Evolutionary conservation across 2,888 invertebrate species (phyloP).

Genomic region (Chalcis sispes): DNA sequence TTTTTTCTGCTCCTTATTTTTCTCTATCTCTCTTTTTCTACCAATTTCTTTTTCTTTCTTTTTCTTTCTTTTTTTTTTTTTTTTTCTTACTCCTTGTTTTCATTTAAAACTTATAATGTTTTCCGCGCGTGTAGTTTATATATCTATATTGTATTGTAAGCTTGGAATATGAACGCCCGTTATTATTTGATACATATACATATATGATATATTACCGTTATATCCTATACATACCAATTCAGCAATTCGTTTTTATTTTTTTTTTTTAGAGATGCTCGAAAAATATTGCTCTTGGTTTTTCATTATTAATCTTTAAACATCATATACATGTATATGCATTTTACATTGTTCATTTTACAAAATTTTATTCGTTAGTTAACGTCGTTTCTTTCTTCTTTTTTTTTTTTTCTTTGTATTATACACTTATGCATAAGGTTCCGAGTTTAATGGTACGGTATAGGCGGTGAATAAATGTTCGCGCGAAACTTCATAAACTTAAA

Average conservation of each 20-base stretch:
- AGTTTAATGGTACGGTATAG: too few species aligned
- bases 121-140: constrained; percentile 11
- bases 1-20: constrained; percentile 33
- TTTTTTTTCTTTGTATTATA: too few species aligned
- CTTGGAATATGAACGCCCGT: constrained; percentile 10
- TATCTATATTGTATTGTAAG: constrained; percentile 6
- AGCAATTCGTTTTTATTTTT: too few species aligned
- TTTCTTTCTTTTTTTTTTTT: constrained; percentile 30
- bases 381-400: too few species aligned
- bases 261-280: not conserved
- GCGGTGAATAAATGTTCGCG: too few species aligned
- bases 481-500: too few species aligned
- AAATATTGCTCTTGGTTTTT: constrained; percentile 7
- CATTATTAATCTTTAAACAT: constrained; percentile 20
- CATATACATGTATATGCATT: too few species aligned
- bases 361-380: too few species aligned
- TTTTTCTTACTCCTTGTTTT: constrained; percentile 12
- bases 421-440: too few species aligned
- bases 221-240: constrained; percentile 4
- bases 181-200: constrained; percentile 35
- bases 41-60: too few species aligned
- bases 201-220: constrained; percentile 41
- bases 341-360: too few species aligned
- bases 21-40: constrained; percentile 9
- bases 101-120: constrained; percentile 18